Percentiles rank a stretch among this genome's conserved stretches.
Evolutionary conservation across 2,797 vertebrate species (phyloP).

Genomic region (Cynodonichthys magdalenae): DNA sequence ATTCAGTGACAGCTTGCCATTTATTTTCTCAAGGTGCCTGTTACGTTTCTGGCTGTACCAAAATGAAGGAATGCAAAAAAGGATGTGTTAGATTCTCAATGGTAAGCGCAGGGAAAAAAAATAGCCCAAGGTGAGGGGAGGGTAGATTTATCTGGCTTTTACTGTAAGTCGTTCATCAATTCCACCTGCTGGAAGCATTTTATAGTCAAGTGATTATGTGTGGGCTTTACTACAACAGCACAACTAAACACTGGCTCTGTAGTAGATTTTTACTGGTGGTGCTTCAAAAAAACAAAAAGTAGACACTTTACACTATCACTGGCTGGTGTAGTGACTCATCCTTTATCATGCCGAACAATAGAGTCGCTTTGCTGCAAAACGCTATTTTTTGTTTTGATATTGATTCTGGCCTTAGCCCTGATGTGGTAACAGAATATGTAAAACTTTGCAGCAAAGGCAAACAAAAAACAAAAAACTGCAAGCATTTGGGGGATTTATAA

Average conservation of each 20-base stretch:
- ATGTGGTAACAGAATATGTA: too few species aligned
- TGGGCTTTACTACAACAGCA: neutral
- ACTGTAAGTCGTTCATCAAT: constrained; percentile 9
- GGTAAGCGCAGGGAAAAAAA: constrained; percentile 3
- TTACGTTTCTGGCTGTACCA: constrained; percentile 1
- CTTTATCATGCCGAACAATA: constrained; percentile 1
- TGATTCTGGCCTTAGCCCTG: neutral
- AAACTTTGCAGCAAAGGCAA: neutral
- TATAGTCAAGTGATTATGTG: neutral
- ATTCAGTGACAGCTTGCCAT: constrained; percentile 6
- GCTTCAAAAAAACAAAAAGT: neutral
- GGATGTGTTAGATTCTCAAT: constrained; percentile 1
- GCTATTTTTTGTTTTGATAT: neutral
- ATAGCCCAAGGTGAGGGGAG: neutral
- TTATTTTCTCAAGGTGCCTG: constrained; percentile 1
- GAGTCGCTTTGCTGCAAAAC: constrained; percentile 3
- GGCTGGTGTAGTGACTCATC: constrained; percentile 8
- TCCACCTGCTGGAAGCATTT: constrained; percentile 21
- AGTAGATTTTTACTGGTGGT: constrained; percentile 1
- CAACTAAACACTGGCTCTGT: constrained; percentile 2
- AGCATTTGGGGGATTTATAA: neutral
- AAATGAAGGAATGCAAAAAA: neutral
- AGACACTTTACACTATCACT: constrained; percentile 4
- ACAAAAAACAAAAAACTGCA: neutral
- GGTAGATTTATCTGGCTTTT: constrained; percentile 11